A percentile compares a stretch with the other conserved stretches of the same genome.
Conservation (phyloP, 35 echinoderm and acorn worm genomes). For the Heliocidaris tuberculata region DNA sequence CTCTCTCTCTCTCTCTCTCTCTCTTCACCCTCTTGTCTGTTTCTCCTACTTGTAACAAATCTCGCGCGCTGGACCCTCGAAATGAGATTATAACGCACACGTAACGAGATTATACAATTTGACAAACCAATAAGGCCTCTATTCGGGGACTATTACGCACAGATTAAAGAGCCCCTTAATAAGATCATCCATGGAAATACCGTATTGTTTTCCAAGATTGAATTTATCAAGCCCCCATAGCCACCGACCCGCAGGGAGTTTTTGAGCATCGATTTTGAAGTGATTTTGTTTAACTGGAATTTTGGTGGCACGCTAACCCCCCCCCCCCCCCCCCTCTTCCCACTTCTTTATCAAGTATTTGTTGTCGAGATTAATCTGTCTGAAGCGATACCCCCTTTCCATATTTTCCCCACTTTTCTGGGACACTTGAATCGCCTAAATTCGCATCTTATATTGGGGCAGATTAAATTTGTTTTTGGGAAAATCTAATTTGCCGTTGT, state of each 20-base stretch:
- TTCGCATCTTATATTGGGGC: not conserved
- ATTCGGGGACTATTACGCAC: conserved; percentile 35
- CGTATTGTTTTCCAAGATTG: conserved; percentile 45
- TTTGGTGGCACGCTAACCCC: not conserved
- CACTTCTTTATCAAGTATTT: not conserved
- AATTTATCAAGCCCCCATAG: conserved; percentile 14
- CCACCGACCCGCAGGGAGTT: not conserved
- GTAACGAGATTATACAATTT: conserved; percentile 47
- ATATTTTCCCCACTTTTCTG: not conserved
- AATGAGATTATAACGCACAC: conserved; percentile 26
- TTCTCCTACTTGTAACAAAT: not conserved
- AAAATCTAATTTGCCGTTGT: not conserved
- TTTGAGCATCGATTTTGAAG: conserved; percentile 24
- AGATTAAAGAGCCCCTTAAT: conserved; percentile 36
- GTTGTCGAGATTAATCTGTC: conserved; percentile 1
- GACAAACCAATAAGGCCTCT: conserved; percentile 38
- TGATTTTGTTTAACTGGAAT: conserved; percentile 40
- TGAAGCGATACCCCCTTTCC: not conserved
- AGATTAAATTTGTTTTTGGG: not conserved
- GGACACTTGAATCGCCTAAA: not conserved
- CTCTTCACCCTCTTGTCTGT: not conserved
- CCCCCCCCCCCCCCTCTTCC: not conserved
- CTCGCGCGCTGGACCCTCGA: not conserved
- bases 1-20: not conserved
- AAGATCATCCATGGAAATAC: conserved; percentile 24